Evolutionary conservation across 1,140 invertebrate genomes (phyloP).

Genomic region (Neodiprion pinetum): DNA sequence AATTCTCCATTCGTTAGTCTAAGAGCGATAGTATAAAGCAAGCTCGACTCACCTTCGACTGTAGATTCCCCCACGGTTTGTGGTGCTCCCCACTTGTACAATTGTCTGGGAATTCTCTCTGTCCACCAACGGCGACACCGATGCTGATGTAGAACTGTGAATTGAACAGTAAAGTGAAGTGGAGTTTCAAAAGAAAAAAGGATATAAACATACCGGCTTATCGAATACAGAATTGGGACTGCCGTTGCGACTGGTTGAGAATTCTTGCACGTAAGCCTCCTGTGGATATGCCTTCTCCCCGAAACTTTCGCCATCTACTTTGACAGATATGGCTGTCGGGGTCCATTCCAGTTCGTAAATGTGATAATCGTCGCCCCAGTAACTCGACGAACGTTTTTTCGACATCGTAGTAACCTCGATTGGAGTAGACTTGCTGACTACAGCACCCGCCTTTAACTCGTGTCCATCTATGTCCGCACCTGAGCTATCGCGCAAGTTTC

Average conservation of each 20-base stretch:
- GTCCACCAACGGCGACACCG: constrained; percentile 77
- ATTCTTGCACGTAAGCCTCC: neutral
- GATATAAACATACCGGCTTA: constrained; percentile 64
- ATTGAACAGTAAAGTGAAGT: neutral
- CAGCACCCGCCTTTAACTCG: neutral
- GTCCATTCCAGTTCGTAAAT: constrained; percentile 69
- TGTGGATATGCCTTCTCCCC: constrained; percentile 45
- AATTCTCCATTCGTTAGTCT: neutral
- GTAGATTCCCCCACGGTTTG: constrained; percentile 77
- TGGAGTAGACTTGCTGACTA: neutral
- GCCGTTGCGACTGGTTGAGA: neutral
- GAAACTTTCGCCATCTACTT: constrained; percentile 65
- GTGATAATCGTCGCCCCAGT: constrained; percentile 71
- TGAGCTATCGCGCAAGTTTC: constrained; percentile 22
- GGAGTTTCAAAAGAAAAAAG: neutral
- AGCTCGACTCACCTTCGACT: constrained; percentile 44
- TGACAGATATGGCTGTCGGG: constrained; percentile 52
- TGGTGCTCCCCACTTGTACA: constrained; percentile 38
- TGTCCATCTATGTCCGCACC: constrained; percentile 40
- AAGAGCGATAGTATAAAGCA: neutral
- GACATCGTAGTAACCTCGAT: neutral
- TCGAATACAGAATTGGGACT: constrained; percentile 68
- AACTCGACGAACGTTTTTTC: constrained; percentile 17
- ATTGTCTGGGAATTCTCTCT: constrained; percentile 73
- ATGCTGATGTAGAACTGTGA: constrained; percentile 77